Percentiles rank a stretch among this genome's conserved stretches.
phyloP scores from a whole-genome alignment of 2,888 invertebrate species.

The Yponomeuta evonymella region DNA sequence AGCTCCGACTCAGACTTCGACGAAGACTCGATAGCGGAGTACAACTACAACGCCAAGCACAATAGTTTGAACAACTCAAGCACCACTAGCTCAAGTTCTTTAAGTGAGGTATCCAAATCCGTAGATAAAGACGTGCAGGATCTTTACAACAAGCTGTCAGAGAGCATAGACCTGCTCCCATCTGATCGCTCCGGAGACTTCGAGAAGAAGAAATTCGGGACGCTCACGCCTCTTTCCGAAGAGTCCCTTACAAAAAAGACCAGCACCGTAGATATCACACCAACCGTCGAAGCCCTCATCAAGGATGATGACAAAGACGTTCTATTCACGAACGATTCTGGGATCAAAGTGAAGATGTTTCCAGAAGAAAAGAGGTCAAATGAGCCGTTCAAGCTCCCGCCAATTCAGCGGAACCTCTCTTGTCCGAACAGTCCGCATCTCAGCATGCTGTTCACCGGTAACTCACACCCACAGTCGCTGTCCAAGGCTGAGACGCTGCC shows the following conservation, averaged over 20 bases:
- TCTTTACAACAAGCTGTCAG: slow-evolving; percentile 47
- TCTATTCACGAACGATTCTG: slow-evolving; percentile 40
- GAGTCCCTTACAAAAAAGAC: slow-evolving; percentile 48
- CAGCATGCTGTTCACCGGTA: slow-evolving; percentile 44
- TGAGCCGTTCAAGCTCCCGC: slow-evolving; percentile 49
- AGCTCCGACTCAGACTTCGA: slow-evolving; percentile 45
- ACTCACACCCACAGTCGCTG: slow-evolving; percentile 23
- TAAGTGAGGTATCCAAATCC: slow-evolving; percentile 40
- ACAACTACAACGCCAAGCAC: slow-evolving; percentile 23
- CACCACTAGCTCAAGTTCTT: slow-evolving; percentile 29
- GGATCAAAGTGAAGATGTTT: slow-evolving; percentile 41
- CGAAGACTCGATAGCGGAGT: slow-evolving; percentile 55
- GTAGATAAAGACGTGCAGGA: slow-evolving; percentile 52
- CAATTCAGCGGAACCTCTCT: slow-evolving; percentile 42
- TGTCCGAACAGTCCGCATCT: slow-evolving; percentile 43
- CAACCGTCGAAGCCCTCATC: slow-evolving; percentile 18
- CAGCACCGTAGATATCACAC: slow-evolving; percentile 41
- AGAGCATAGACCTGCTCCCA: slow-evolving; percentile 34
- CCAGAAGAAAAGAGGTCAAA: slow-evolving; percentile 26
- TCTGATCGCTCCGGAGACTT: slow-evolving; percentile 30
- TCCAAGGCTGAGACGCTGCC: slow-evolving; percentile 31
- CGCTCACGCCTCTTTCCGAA: slow-evolving; percentile 58
- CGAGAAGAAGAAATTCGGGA: slow-evolving; percentile 33
- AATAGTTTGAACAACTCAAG: slow-evolving; percentile 24
- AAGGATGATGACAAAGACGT: slow-evolving; percentile 30